Evolutionary conservation across 2,797 vertebrate genomes (phyloP), one percentile per base, ranked within the genome.

Genomic region (Gobionotothen gibberifrons): DNA sequence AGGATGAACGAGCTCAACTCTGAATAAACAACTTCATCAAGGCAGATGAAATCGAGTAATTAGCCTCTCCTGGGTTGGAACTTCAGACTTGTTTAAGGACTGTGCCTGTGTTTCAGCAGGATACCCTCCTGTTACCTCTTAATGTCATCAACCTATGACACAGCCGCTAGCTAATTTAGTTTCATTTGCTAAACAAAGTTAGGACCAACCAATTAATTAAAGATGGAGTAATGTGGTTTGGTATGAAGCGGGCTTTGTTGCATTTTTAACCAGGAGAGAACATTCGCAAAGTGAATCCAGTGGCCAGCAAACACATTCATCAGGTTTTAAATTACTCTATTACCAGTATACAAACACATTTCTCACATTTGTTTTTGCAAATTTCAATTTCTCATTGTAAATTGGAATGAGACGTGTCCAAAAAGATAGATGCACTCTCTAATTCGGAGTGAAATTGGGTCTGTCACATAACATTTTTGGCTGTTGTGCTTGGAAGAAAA

Each of bases 21-120:
- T 69, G 67, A 71, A 69, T 59, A 14, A 74, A 69, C 36, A 19
- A 63, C 12, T 80, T 75, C 56, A 85, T 78, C 29, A 73, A 59
- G 69, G 65, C 52, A 65, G 52, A 69, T 78, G 47, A 62, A 52
- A 71, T 17, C 19, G 10, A 67, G 32, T 56, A 54, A 71, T 79
- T 49, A 65, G 51, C 66, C 32, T 74, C 42, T n/a, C 17, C 48
- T 68, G 16, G 43, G 55, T 13, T 78, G n/a, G 69, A 66, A 70
- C 52, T 66, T 59, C 14, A 57, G 42, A 71, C 43, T 46, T 55
- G n/a, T 59, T 74, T 21, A 61, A 73, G 29, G 32, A 58, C 47
- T 66, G 11, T 54, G 55, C 60, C 44, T 66, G 9, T 54, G 55
- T 57, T 44, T 60, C 36, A 62, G 62, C 64, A 74, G 74, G 43